Evolutionary conservation across 2,888 invertebrate genomes (phyloP).

Genomic region (Protonemura montana): DNA sequence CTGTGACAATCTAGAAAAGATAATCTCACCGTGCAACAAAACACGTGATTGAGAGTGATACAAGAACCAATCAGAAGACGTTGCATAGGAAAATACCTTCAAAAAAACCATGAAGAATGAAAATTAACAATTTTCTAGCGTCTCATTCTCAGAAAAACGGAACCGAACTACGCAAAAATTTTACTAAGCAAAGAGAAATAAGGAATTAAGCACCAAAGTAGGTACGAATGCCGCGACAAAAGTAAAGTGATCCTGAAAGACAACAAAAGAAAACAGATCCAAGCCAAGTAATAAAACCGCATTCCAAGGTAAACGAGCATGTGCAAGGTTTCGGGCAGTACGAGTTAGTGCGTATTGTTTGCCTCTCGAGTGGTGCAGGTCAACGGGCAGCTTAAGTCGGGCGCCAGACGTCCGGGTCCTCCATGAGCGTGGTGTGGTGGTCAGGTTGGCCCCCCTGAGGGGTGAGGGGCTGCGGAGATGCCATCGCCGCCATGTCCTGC

Average conservation of each 20-base stretch:
- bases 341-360: slow-evolving; percentile 46
- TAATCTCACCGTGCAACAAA: neutral
- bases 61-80: neutral
- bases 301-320: neutral
- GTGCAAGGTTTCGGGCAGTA: slow-evolving; percentile 49
- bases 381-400: slow-evolving; percentile 72
- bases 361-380: slow-evolving; percentile 55
- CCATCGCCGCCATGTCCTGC: slow-evolving; percentile 85
- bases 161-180: neutral
- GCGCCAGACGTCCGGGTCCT: slow-evolving; percentile 93
- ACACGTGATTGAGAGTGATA: neutral
- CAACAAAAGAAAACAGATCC: neutral
- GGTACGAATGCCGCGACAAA: no score
- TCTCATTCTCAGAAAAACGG: no score
- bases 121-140: neutral
- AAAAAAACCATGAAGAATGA: neutral
- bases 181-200: neutral
- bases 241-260: neutral
- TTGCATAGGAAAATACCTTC: neutral
- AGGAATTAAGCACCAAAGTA: neutral
- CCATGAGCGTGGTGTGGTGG: slow-evolving; percentile 85
- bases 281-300: neutral
- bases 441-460: slow-evolving; percentile 57
- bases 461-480: slow-evolving; percentile 68
- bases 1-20: neutral